A percentile compares a stretch with the other conserved stretches of the same genome.
phyloP scores from a whole-genome alignment of 2,113 vertebrate species.

The Sula dactylatra region DNA sequence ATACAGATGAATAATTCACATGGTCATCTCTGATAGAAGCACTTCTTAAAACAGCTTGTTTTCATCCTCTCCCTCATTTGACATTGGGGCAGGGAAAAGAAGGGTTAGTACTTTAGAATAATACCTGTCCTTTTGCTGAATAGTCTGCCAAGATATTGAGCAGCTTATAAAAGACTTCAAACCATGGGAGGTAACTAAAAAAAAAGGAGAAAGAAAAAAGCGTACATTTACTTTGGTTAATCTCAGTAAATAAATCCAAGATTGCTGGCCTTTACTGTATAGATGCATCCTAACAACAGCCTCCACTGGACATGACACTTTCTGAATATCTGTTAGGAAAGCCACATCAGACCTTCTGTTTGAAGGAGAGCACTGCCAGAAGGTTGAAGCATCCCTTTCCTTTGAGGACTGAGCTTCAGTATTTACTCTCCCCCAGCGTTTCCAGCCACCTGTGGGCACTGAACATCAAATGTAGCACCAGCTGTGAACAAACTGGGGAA shows the following conservation, averaged over 20 bases:
- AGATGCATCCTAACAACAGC: background rate
- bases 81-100: background rate
- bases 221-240: background rate
- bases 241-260: background rate
- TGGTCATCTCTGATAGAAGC: background rate
- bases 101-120: background rate
- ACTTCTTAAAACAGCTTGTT: background rate
- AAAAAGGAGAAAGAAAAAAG: conserved; percentile 20
- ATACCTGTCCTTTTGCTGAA: conserved; percentile 93
- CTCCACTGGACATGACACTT: background rate
- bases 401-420: too few relatives aligned
- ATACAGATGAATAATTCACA: background rate
- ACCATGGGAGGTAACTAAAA: conserved; percentile 93
- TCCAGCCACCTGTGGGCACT: background rate
- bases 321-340: background rate
- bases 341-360: background rate
- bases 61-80: background rate
- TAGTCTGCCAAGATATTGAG: conserved; percentile 95
- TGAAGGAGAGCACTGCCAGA: background rate
- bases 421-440: background rate
- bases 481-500: background rate
- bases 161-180: conserved; percentile 95
- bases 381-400: background rate
- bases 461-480: accelerated
- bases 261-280: background rate